Conservation (phyloP, 2,797 vertebrate genomes). For the Sandelia bainsii region DNA sequence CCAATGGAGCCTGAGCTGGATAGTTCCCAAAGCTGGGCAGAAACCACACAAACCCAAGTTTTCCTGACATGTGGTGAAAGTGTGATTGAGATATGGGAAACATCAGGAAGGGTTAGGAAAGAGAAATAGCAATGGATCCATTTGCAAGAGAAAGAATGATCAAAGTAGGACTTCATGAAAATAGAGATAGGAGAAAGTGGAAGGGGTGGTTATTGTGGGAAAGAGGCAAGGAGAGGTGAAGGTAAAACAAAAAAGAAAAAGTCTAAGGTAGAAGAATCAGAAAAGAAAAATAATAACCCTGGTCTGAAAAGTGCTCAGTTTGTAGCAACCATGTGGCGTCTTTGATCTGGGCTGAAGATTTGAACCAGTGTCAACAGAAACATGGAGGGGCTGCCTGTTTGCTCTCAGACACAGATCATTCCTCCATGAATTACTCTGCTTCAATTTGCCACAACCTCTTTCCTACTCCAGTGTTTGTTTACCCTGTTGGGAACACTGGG, state of each 20-base stretch:
- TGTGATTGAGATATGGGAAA: slow-evolving; percentile 71
- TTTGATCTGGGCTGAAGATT: slow-evolving; percentile 78
- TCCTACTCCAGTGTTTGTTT: slow-evolving; percentile 73
- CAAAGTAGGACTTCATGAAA: slow-evolving; percentile 43
- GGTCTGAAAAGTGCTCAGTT: slow-evolving; percentile 50
- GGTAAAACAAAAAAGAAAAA: slow-evolving; percentile 33
- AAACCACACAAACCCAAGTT: slow-evolving; percentile 65
- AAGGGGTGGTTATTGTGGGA: slow-evolving; percentile 39
- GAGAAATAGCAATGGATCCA: slow-evolving; percentile 31
- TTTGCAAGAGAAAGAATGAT: slow-evolving; percentile 45
- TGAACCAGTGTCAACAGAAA: slow-evolving; percentile 76
- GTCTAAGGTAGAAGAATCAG: slow-evolving; percentile 46
- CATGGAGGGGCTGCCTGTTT: slow-evolving; percentile 63
- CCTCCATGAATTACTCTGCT: slow-evolving; percentile 65
- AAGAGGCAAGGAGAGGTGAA: slow-evolving; percentile 52
- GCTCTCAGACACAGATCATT: slow-evolving; percentile 71
- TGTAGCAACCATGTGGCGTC: slow-evolving; percentile 70
- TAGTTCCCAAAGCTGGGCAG: slow-evolving; percentile 61
- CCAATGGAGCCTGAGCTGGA: slow-evolving; percentile 60
- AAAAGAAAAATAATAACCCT: slow-evolving; percentile 59
- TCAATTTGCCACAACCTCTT: slow-evolving; percentile 53
- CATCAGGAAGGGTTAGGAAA: slow-evolving; percentile 44
- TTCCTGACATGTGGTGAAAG: slow-evolving; percentile 76
- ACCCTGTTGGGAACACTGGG: slow-evolving; percentile 58
- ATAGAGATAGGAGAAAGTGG: slow-evolving; percentile 30